Evolutionary conservation across 2,888 invertebrate genomes (phyloP), one percentile per base, ranked within the genome.

Genomic region (Leptopilina myrica): DNA sequence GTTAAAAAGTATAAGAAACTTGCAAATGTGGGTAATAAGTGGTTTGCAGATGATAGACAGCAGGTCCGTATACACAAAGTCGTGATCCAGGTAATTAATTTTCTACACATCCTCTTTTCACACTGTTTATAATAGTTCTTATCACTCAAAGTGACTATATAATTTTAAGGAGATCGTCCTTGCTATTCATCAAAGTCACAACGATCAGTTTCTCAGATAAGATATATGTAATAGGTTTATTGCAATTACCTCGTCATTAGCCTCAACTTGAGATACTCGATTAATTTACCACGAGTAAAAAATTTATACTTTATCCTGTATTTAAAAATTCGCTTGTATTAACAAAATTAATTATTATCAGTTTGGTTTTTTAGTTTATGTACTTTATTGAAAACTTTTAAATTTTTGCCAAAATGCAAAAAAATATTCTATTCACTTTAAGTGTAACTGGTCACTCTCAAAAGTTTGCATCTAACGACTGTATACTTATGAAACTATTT

Each of bases 21-120:
- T 56, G 53, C 78, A 67, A 76, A 80, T 77, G 77, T 67, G 84
- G 86, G 85, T 87, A 87, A 87, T 86, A 87, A 86, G 87, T 86
- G 81, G 79, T 76, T 46, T 78, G 75, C 81, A 59, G 67, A 67
- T 81, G 81, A 81, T 79, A 78, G 77, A 53, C 14, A 46, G 67
- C 62, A 66, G 49, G 59, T 66, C 49, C 56, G 76, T 64, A 43
- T 46, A 11, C 40, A 73, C 40, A 64, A 64, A 64, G 14, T 64
- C 12, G 11, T 64, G 64, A 64, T 64, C 64, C 15, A 33, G 33
- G 56, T 73, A 73, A 73, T 73, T 73, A 73, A 73, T 73, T 73
- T 73, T 73, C 56, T 73, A 73, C 33, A 53, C 33, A n/a, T 33
- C 33, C 56, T n/a, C 73, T 53, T 73, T 73, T 73, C 53, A 73